Evolutionary conservation across 2,113 vertebrate genomes (phyloP), one percentile per base, ranked within the genome.

Genomic region (Mastomys coucha): DNA sequence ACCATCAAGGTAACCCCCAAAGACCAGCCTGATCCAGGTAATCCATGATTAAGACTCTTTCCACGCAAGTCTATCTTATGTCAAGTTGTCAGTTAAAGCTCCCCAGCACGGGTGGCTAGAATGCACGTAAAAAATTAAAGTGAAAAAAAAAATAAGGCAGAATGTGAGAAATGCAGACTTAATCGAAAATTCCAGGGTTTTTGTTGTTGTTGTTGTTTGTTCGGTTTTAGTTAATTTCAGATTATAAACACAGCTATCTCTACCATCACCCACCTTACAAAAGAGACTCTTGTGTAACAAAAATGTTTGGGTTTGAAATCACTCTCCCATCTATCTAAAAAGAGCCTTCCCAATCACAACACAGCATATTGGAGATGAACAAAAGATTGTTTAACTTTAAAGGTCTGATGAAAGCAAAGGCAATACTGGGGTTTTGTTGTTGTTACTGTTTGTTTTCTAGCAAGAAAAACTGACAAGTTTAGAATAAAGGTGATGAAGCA

Each of bases 221-320:
- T 60, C 20, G 84, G 22, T 26, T 49, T 49, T 49, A 49, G 72
- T 51, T 88, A 60, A 97, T 86, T 81, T 89, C 91, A 95, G 39
- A 60, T 84, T 85, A 72, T 81, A 31, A 76, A 90, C 31, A 56
- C 0, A 42, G 42, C 17, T 31, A 51, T 39, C 6, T 63, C 10
- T 42, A 28, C 42, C 42, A 17, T 7, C 4, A 33, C 11, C 8
- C 6, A 28, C 8, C 3, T 9, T 53, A 42, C 12, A 78, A 10
- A 89, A 22, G 42, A n/a, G 24, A 39, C 4, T 51, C 73, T 86
- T 94, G 24, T 33, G 91, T 81, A 88, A 91, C 19, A 56, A 91
- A 84, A 84, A 42, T 7, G 33, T 14, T 84, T 92, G 13, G 42
- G 17, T 51, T 51, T 53, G 63, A 93, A 86, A 89, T 86, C n/a